Base-by-base conservation (phyloP, 1,140 invertebrate genomes). In the Pinna nobilis region DNA sequence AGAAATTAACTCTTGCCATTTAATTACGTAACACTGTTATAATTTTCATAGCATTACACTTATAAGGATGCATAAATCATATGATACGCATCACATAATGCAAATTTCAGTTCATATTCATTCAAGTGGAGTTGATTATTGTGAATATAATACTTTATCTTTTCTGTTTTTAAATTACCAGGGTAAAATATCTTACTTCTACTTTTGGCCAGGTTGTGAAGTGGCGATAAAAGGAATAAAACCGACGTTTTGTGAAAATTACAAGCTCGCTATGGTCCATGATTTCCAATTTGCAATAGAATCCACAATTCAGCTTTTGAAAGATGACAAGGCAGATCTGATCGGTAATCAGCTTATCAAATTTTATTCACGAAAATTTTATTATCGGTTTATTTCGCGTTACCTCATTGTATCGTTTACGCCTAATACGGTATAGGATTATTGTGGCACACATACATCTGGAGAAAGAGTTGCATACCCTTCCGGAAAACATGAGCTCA, bases 181-280 rank as follows among this genome's bases (percentile, higher is more conserved):
- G 76, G 85, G 85, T n/a, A 85, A 87, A 49, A 82, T 75, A 61
- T 79, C 84, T 15, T 87, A 83, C 61, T 71, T 88, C 57, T 89
- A 81, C 53, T 84, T 86, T 63, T 90, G 89, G 88, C 84, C 87
- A 9, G 88, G 89, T 18, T 90, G 89, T 74, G 87, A 91, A 51
- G 86, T 90, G 9, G 76, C 81, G 4, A 88, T 90, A 25, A 70
- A 86, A 23, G 85, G 83, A 9, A 68, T 82, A 5, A 77, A 71
- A 15, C 89, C 89, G 0, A 77, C 86, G 2, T 85, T 74, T 23
- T 90, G 85, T 70, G 76, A 74, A 63, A 63, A 74, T n/a, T 82
- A 88, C 70, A 73, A 51, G 41, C n/a, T 37, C 25, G 70, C 74
- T 0, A 70, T 49, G 23, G 64, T 77, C 30, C 23, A 50, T 0